Conservation (phyloP, 2,888 invertebrate genomes). For the Orchestes rusci region DNA sequence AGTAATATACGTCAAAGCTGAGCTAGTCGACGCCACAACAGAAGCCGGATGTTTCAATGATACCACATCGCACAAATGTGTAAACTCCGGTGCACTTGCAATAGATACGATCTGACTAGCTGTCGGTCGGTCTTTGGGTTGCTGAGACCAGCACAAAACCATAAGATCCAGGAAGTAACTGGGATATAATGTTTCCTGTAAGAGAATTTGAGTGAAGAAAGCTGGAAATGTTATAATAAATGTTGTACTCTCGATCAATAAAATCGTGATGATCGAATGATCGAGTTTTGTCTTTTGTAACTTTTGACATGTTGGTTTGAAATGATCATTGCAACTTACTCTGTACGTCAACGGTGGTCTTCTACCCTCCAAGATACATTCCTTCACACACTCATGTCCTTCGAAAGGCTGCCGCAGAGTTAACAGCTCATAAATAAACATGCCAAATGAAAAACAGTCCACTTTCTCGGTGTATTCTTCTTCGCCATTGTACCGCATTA, state of each 20-base stretch:
- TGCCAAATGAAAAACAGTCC: conserved; percentile 97
- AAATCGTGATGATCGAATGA: too few species aligned
- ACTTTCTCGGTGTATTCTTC: conserved; percentile 99
- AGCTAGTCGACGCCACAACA: conserved; percentile 55
- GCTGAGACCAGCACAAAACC: conserved; percentile 93
- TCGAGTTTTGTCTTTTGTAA: too few species aligned
- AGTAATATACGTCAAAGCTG: conserved; percentile 45
- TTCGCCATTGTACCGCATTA: conserved; percentile 96
- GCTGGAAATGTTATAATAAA: too few species aligned
- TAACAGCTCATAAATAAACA: conserved; percentile 94
- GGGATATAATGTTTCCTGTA: conserved; percentile 71
- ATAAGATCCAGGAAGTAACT: conserved; percentile 88
- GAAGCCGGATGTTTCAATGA: conserved; percentile 62
- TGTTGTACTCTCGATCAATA: too few species aligned
- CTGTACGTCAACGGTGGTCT: conserved; percentile 81
- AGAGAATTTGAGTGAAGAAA: too few species aligned
- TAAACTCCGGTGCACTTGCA: conserved; percentile 87
- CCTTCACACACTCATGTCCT: conserved; percentile 93
- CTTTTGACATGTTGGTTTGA: too few species aligned
- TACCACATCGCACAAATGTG: conserved; percentile 75
- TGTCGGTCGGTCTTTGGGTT: conserved; percentile 79
- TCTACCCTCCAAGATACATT: conserved; percentile 91
- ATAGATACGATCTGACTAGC: conserved; percentile 93
- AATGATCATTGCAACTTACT: conserved; percentile 43
- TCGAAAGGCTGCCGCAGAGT: conserved; percentile 93